Percentiles rank a stretch among this genome's conserved stretches.
These are phyloP conservation scores for Halcyon badia DNA, from an alignment of 2,797 vertebrate genomes.

Conservation along the genomic window DNA sequence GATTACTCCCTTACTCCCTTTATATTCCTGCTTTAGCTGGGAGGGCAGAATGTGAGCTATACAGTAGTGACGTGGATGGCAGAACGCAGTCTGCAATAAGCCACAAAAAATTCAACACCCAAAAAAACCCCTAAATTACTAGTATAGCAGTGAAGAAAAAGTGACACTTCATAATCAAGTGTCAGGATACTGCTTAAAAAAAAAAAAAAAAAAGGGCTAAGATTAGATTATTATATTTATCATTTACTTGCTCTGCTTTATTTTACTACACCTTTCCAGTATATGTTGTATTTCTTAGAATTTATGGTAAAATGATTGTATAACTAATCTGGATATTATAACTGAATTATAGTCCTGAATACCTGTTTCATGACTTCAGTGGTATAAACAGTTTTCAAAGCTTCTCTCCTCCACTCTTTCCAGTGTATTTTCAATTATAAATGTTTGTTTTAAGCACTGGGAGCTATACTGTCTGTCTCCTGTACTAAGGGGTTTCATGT, in stretches of 20 bases:
- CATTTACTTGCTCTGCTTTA: background rate
- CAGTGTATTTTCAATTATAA: background rate
- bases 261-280: background rate
- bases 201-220: rapidly evolving
- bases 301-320: background rate
- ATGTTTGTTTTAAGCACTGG: background rate
- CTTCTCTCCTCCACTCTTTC: background rate
- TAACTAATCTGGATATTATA: background rate
- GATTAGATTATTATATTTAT: background rate
- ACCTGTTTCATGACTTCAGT: background rate
- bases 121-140: slow-evolving; percentile 44
- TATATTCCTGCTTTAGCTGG: slow-evolving; percentile 29
- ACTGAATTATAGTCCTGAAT: background rate
- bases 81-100: slow-evolving; percentile 19
- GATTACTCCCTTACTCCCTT: slow-evolving; percentile 50
- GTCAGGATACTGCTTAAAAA: background rate
- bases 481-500: background rate
- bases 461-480: background rate
- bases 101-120: background rate
- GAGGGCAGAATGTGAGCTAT: slow-evolving; percentile 32
- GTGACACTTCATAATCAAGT: slow-evolving; percentile 1
- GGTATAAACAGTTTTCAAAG: background rate
- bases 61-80: background rate
- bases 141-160: background rate
- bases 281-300: background rate